Percentiles rank a stretch among this genome's conserved stretches.
These are phyloP conservation scores for Lathamus discolor DNA, from an alignment of 2,113 vertebrate genomes.

Conservation along the genomic window DNA sequence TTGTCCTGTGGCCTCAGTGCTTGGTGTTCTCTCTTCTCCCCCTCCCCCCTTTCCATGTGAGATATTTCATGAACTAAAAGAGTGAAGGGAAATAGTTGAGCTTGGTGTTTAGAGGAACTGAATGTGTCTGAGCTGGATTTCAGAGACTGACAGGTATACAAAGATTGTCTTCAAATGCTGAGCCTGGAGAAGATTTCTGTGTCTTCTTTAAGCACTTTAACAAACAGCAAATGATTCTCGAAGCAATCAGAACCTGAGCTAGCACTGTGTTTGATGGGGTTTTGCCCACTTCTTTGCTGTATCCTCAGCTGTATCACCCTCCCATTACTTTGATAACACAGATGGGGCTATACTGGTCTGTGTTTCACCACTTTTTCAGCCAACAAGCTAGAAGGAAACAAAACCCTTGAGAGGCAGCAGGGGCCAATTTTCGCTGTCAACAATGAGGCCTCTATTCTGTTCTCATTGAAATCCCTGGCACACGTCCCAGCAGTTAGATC, in stretches of 20 bases:
- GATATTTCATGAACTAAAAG: not conserved
- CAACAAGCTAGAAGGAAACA: not conserved
- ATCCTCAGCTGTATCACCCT: not conserved
- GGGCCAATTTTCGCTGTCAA: conserved; percentile 25
- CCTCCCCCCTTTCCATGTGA: not conserved
- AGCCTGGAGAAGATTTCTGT: not conserved
- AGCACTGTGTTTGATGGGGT: not conserved
- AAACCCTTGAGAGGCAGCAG: conserved; percentile 16
- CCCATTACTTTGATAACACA: not conserved
- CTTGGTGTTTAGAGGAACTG: not conserved
- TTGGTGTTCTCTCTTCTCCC: not conserved
- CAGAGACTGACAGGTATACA: not conserved
- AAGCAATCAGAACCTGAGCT: not conserved
- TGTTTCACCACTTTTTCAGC: not conserved
- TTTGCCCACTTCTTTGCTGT: not conserved
- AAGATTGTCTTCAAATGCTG: not conserved
- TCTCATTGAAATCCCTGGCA: conserved; percentile 19
- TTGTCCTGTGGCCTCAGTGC: not conserved
- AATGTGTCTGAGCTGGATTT: not conserved
- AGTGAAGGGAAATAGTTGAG: not conserved
- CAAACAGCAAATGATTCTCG: not conserved
- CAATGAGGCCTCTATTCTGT: conserved; percentile 14
- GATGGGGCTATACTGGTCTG: not conserved
- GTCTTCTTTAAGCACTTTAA: not conserved
- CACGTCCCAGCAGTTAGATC: conserved; percentile 29